Conservation (phyloP, 2,797 vertebrate species). For the Percopsis omiscomaycus region DNA sequence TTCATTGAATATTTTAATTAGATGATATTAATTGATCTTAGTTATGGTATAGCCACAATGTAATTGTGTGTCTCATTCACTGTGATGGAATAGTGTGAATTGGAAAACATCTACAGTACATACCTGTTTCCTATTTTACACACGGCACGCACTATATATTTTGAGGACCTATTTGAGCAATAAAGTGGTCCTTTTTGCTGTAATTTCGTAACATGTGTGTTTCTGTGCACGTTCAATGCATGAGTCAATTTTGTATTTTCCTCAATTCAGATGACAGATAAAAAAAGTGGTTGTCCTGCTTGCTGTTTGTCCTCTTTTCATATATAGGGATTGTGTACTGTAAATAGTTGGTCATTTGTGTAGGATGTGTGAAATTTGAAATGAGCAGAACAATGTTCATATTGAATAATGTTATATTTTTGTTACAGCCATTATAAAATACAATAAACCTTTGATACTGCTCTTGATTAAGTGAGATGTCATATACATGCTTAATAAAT, state of each 20-base stretch:
- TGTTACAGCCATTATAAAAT: constrained; percentile 55
- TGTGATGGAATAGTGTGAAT: constrained; percentile 22
- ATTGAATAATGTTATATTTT: constrained; percentile 61
- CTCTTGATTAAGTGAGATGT: constrained; percentile 65
- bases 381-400: constrained; percentile 47
- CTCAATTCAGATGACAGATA: constrained; percentile 26
- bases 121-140: constrained; percentile 19
- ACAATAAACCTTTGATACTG: constrained; percentile 55
- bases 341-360: constrained; percentile 52
- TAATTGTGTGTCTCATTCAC: constrained; percentile 42
- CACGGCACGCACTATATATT: constrained; percentile 27
- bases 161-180: constrained; percentile 9
- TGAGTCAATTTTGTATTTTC: constrained; percentile 32
- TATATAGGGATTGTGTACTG: constrained; percentile 33
- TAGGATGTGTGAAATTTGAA: constrained; percentile 52
- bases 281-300: constrained; percentile 35
- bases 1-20: constrained; percentile 61
- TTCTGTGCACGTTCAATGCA: constrained; percentile 44
- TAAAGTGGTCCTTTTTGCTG: constrained; percentile 34
- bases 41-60: constrained; percentile 53
- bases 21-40: constrained; percentile 51
- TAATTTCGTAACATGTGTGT: constrained; percentile 35
- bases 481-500: constrained; percentile 68
- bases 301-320: constrained; percentile 23
- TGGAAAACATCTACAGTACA: constrained; percentile 7